Base-by-base conservation (phyloP, 64 coral and sea anemone species). In the Actinia tenebrosa region DNA sequence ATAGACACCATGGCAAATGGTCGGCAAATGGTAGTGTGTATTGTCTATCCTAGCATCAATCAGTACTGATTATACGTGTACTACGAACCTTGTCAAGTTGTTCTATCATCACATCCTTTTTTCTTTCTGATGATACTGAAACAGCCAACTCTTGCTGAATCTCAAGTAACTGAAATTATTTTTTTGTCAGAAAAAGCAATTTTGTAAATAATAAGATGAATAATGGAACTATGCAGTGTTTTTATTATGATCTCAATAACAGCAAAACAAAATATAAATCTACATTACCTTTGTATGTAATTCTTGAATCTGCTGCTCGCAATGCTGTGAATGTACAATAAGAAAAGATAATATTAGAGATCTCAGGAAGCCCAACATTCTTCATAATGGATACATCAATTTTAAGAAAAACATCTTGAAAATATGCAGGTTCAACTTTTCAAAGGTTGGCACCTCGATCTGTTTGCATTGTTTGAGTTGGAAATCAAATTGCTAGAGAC, bases 51-150 rank as follows among this genome's bases (percentile, higher is more conserved):
- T 37, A 37, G 30, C 1, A 37, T 0, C 30, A 37, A 37, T 1
- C 30, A 37, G 30, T 37, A 37, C 30, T 37, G 30, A 1, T 37
- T 37, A 37, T 37, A 1, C 1, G 30, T 37, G 30, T 37, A 37
- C 30, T 37, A 37, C 30, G 0, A 37, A 98, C 96, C 88, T 99
- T 99, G 80, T 99, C 97, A 52, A 99, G 91, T 71, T 99, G 97
- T 60, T 95, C 93, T 83, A 99, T 99, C 97, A 99, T 99, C 6
- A 92, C 91, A 60, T 99, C 97, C 80, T 99, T 99, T 79, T 99
- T 99, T 27, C 88, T 88, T 42, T 99, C 97, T 43, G 90, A 91
- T 64, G 97, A 99, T 15, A 99, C 91, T 53, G 97, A 85, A 26
- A 95, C 91, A 71, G 97, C 97, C 54, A 99, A 83, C 55, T 99